Evolutionary conservation across 2,888 invertebrate species (phyloP), one percentile per base, ranked within the genome.

Genomic region (Glyphotaelius pellucidus): DNA sequence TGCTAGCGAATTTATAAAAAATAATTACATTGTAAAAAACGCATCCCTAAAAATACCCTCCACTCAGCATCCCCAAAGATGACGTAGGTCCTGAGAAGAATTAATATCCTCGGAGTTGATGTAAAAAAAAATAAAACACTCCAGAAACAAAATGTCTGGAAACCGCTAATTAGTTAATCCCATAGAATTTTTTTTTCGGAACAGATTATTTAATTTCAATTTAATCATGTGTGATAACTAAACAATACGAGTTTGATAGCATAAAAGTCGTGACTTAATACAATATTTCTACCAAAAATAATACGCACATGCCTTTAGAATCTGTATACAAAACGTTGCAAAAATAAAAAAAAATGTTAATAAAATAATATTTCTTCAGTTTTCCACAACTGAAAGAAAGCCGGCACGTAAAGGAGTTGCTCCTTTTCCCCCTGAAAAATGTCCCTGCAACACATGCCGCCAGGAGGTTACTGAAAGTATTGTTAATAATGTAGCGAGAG

Each of bases 371-470:
- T 67, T 67, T n/a, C 25, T 9, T n/a, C 67, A 67, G 42, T 86
- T 86, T 42, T 25, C 35, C 42, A n/a, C 86, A 30, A 15, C 86
- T 86, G 86, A 3, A 32, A 14, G 42, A 19, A 25, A 42, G 47
- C 47, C 15, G 35, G 86, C 86, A 86, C 86, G 86, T 86, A 86
- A 25, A 9, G 14, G 30, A 86, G 42, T 86, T 30, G 30, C 42
- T 14, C 42, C 85, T 42, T 86, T 42, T 42, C 86, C 14, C 42
- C 86, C 30, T 86, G 86, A 86, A 86, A 86, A 38, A 86, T 86
- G 38, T 86, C 86, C 47, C 42, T 35, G 86, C 7, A 42, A 38
- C 86, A 86, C 86, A 38, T 42, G 86, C 38, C n/a, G n/a, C 11
- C 30, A 86, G 86, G 67, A 67, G 67, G 67, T 67, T 67, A 67